Percentiles rank a stretch among this genome's conserved stretches.
Evolutionary conservation across 2,113 vertebrate genomes (phyloP).

Genomic region (Gyps fulvus): DNA sequence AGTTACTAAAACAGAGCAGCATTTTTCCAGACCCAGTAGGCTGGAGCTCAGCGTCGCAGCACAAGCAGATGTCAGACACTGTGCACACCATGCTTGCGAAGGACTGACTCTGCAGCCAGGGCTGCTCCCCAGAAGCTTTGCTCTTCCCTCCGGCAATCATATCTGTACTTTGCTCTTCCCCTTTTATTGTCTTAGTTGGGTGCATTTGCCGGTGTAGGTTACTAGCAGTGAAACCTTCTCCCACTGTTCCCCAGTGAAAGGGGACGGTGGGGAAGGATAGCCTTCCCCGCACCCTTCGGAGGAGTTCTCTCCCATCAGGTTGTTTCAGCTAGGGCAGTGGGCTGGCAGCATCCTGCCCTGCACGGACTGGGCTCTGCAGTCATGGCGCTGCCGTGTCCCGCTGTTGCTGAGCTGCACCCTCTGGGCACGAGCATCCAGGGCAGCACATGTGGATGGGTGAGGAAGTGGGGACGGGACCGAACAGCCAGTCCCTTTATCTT

Average conservation of each 20-base stretch:
- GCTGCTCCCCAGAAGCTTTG: background rate
- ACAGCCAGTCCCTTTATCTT: background rate
- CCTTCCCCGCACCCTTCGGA: background rate
- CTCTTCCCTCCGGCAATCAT: rapidly evolving
- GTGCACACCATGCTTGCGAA: background rate
- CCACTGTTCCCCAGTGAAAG: background rate
- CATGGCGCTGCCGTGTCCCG: rapidly evolving
- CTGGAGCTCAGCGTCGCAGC: background rate
- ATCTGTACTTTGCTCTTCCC: background rate
- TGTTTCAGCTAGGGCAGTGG: background rate
- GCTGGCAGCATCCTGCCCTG: background rate
- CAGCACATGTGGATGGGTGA: background rate
- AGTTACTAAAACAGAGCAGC: constrained; percentile 57
- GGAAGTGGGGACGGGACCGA: background rate
- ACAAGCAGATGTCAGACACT: constrained; percentile 57
- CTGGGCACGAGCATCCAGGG: rapidly evolving
- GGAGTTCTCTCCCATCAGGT: background rate
- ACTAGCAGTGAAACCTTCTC: background rate
- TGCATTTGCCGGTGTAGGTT: background rate
- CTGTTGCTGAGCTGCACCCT: background rate
- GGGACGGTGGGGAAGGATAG: background rate
- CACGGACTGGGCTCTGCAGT: background rate
- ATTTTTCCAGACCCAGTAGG: constrained; percentile 51
- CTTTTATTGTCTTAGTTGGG: background rate
- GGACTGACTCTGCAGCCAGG: background rate